Conservation (phyloP, 2,888 invertebrate species). For the Trypoxylon attenuatum region DNA sequence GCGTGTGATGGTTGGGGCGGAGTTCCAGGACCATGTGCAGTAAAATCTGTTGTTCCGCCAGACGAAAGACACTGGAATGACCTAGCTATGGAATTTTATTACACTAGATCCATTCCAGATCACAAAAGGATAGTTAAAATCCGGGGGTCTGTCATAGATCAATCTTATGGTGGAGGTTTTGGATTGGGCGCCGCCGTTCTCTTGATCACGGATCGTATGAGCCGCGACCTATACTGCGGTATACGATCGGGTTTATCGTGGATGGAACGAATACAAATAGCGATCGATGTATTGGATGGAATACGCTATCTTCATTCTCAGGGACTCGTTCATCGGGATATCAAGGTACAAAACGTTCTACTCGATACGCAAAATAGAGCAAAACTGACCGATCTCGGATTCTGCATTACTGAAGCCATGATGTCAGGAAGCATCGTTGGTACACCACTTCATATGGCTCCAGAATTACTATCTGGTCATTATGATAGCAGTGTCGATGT, state of each 20-base stretch:
- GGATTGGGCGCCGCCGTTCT: constrained; percentile 82
- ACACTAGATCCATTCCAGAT: constrained; percentile 88
- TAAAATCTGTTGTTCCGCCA: constrained; percentile 91
- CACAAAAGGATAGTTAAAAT: constrained; percentile 87
- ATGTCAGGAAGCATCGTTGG: constrained; percentile 93
- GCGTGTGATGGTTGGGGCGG: constrained; percentile 85
- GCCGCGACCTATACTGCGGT: constrained; percentile 87
- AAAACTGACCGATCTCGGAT: constrained; percentile 90
- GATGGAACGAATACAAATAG: constrained; percentile 81
- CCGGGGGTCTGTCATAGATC: constrained; percentile 88
- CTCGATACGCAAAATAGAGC: constrained; percentile 84
- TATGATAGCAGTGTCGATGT: constrained; percentile 91
- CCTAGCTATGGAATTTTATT: constrained; percentile 93
- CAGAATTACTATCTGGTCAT: constrained; percentile 87
- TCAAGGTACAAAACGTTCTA: constrained; percentile 92
- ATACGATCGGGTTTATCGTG: constrained; percentile 81
- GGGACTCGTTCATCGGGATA: constrained; percentile 91
- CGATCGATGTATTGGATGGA: constrained; percentile 89
- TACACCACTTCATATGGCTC: constrained; percentile 94
- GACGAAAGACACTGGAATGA: constrained; percentile 94
- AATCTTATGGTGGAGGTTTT: constrained; percentile 80
- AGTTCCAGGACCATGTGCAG: constrained; percentile 84
- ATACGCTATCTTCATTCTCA: constrained; percentile 91
- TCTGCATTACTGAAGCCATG: constrained; percentile 92
- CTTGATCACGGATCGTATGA: constrained; percentile 85